Conservation (phyloP, 2,113 vertebrate genomes). For the Percopsis transmontana region DNA sequence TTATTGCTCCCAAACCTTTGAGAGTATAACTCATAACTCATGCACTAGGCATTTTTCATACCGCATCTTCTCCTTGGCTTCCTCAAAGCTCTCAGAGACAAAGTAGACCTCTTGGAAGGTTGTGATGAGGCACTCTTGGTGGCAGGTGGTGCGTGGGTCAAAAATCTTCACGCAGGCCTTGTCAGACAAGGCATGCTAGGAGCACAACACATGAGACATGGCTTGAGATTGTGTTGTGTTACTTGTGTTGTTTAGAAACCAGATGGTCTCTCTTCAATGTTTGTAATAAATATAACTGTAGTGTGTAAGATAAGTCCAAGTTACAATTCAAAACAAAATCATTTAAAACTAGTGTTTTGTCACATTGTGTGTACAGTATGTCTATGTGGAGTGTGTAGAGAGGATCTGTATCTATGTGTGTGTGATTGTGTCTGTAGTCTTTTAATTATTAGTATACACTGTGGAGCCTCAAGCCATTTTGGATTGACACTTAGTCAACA, state of each 20-base stretch:
- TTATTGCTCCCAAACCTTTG: too few species aligned
- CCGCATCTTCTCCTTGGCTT: constrained; percentile 99
- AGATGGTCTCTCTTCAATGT: not conserved
- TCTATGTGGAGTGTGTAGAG: too few species aligned
- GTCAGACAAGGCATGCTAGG: constrained; percentile 93
- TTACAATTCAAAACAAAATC: too few species aligned
- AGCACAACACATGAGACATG: constrained; percentile 31
- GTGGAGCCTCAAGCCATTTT: too few species aligned
- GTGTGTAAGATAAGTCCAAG: too few species aligned
- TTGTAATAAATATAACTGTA: too few species aligned
- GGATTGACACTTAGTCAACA: too few species aligned
- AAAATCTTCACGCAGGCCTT: constrained; percentile 90
- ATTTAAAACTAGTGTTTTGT: too few species aligned
- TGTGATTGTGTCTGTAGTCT: too few species aligned
- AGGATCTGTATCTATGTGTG: too few species aligned
- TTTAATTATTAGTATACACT: too few species aligned
- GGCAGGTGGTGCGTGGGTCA: constrained; percentile 92
- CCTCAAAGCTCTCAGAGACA: constrained; percentile 97
- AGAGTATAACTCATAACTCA: not conserved
- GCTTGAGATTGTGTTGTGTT: not conserved
- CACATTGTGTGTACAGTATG: too few species aligned
- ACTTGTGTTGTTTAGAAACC: not conserved
- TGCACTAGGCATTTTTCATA: constrained; percentile 42
- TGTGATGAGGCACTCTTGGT: constrained; percentile 96
- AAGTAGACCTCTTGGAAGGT: constrained; percentile 97